These are phyloP conservation scores for Oryzias melastigma DNA, from an alignment of 2,113 vertebrate genomes.

Conservation along the genomic window DNA sequence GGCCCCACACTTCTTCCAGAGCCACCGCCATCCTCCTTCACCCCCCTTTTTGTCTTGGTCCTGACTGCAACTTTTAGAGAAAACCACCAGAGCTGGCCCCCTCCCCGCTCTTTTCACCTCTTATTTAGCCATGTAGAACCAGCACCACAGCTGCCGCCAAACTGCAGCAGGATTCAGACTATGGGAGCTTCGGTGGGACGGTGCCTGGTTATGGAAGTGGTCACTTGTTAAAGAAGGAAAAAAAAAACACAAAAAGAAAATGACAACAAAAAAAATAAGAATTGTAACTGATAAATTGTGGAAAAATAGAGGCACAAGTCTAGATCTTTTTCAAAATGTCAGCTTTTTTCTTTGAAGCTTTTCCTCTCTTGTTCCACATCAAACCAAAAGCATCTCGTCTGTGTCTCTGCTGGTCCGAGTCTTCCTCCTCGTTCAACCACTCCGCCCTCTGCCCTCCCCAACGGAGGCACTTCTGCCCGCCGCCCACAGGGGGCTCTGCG, in stretches of 20 bases:
- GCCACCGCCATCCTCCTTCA: constrained; percentile 82
- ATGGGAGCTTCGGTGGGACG: constrained; percentile 4
- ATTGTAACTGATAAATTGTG: background rate
- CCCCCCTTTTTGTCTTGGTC: constrained; percentile 50
- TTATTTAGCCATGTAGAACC: constrained; percentile 67
- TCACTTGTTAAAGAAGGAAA: constrained; percentile 1
- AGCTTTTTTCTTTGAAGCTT: constrained; percentile 31
- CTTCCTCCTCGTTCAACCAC: constrained; percentile 32
- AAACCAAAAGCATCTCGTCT: constrained; percentile 74
- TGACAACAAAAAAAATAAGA: background rate
- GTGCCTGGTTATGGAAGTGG: constrained; percentile 7
- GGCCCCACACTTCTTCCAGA: constrained; percentile 81
- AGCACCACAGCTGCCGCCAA: constrained; percentile 24
- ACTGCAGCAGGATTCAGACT: background rate
- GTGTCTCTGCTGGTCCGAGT: constrained; percentile 28
- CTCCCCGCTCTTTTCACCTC: constrained; percentile 4
- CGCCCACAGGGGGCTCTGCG: constrained; percentile 80
- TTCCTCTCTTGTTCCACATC: constrained; percentile 66
- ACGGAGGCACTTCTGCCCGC: constrained; percentile 65
- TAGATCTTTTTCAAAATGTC: constrained; percentile 49
- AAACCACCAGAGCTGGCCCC: constrained; percentile 38
- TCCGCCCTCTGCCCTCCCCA: constrained; percentile 36
- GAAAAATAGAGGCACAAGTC: constrained; percentile 36
- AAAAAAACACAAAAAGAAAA: background rate
- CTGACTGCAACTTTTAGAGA: constrained; percentile 43